Percentiles rank a stretch among this genome's conserved stretches.
These are phyloP conservation scores for Drosophila parabipectinata DNA, from an alignment of 1,140 invertebrate species.

Conservation along the genomic window DNA sequence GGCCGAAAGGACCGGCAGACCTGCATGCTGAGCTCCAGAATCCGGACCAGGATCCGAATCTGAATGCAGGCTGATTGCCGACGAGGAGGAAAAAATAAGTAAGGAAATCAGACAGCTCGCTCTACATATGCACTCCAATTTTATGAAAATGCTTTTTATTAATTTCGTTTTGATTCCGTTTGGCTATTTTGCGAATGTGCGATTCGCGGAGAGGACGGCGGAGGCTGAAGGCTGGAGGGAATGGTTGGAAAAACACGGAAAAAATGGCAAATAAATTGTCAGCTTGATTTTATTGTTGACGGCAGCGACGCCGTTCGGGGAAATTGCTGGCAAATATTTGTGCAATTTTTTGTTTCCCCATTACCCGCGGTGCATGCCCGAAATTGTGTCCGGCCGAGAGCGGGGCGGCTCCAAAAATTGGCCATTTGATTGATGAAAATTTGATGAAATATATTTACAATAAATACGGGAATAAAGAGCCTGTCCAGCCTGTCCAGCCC, in stretches of 20 bases:
- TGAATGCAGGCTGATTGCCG: slow-evolving; percentile 39
- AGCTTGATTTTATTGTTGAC: slow-evolving; percentile 51
- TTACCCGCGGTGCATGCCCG: slow-evolving; percentile 4
- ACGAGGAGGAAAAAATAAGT: slow-evolving; percentile 20
- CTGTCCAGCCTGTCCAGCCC: too few relatives aligned
- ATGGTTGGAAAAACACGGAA: slow-evolving; percentile 18
- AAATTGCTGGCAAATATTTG: slow-evolving; percentile 53
- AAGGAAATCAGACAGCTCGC: neutral
- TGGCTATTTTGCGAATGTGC: slow-evolving; percentile 7
- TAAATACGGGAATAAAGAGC: slow-evolving; percentile 30
- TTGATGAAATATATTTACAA: slow-evolving; percentile 50
- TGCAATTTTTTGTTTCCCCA: slow-evolving; percentile 24
- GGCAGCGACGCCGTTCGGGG: slow-evolving; percentile 17
- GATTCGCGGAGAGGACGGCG: too few relatives aligned
- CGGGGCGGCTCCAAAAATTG: slow-evolving; percentile 44
- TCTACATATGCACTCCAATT: slow-evolving; percentile 24
- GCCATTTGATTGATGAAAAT: slow-evolving; percentile 54
- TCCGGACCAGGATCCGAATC: neutral
- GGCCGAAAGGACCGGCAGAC: slow-evolving; percentile 1
- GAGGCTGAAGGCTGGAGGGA: neutral
- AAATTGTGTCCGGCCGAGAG: slow-evolving; percentile 9
- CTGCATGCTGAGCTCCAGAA: neutral
- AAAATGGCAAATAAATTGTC: slow-evolving; percentile 51
- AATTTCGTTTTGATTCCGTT: slow-evolving; percentile 48
- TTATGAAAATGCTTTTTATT: slow-evolving; percentile 52